A percentile compares a stretch with the other conserved stretches of the same genome.
Conservation (phyloP, 2,113 vertebrate species). For the Dromaius novaehollandiae region DNA sequence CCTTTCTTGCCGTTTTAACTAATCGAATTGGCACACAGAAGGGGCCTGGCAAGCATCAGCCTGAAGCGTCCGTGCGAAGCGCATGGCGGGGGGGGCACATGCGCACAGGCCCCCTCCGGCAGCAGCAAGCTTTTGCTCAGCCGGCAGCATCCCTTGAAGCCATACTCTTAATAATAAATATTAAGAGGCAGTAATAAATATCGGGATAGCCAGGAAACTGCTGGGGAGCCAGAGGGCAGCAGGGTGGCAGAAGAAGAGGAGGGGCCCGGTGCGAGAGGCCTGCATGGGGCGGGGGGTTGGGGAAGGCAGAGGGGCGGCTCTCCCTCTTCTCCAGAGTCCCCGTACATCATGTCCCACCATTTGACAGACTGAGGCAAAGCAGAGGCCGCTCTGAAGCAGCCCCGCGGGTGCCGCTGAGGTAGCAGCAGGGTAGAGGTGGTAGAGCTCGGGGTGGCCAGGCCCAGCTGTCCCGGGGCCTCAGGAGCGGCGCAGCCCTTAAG, state of each 20-base stretch:
- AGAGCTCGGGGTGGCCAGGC: fast-evolving
- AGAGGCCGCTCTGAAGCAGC: not conserved
- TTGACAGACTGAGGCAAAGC: fast-evolving
- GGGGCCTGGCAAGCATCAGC: not conserved
- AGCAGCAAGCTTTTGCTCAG: fast-evolving
- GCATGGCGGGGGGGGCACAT: not conserved
- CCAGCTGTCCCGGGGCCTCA: not conserved
- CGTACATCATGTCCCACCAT: no score
- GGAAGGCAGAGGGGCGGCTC: not conserved
- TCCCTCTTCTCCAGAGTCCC: not conserved
- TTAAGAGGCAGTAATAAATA: not conserved
- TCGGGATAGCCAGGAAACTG: not conserved
- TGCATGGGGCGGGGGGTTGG: fast-evolving
- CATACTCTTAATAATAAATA: not conserved
- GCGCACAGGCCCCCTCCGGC: fast-evolving
- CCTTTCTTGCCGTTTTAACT: not conserved
- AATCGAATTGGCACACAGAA: not conserved
- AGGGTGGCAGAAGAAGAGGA: fast-evolving
- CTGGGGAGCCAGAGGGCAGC: fast-evolving
- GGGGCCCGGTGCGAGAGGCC: not conserved
- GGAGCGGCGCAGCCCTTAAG: not conserved
- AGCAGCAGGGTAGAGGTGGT: fast-evolving
- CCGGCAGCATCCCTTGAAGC: not conserved
- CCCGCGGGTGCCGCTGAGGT: fast-evolving
- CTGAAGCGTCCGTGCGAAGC: not conserved